A percentile compares a stretch with the other conserved stretches of the same genome.
These are phyloP conservation scores for Gastrophysa polygoni DNA, from an alignment of 2,888 invertebrate genomes.

Conservation along the genomic window DNA sequence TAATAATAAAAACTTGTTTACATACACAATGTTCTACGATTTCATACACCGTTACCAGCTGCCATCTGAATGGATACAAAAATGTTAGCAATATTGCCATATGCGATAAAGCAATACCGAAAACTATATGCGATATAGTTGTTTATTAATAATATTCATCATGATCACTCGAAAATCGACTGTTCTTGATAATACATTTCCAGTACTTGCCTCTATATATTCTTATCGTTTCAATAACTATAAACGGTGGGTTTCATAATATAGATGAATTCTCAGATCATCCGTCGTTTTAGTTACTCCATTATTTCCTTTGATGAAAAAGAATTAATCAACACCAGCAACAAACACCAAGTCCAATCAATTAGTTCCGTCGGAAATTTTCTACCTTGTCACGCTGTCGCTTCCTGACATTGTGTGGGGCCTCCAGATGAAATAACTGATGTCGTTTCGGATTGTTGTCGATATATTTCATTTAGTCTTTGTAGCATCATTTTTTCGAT, in stretches of 20 bases:
- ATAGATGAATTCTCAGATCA: not conserved
- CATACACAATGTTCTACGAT: too few relatives aligned
- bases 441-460: slow-evolving; percentile 50
- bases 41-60: too few relatives aligned
- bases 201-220: not conserved
- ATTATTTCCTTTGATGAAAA: not conserved
- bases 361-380: slow-evolving; percentile 29
- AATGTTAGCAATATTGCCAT: too few relatives aligned
- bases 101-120: too few relatives aligned
- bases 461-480: slow-evolving; percentile 53
- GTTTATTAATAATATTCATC: too few relatives aligned
- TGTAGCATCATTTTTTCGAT: slow-evolving; percentile 51
- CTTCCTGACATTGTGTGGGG: slow-evolving; percentile 39
- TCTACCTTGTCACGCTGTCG: slow-evolving; percentile 22
- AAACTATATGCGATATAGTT: too few relatives aligned
- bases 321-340: slow-evolving; percentile 11
- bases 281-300: not conserved
- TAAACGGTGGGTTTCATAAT: not conserved
- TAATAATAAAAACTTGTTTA: too few relatives aligned
- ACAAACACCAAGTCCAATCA: slow-evolving; percentile 19
- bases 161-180: too few relatives aligned
- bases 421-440: slow-evolving; percentile 39
- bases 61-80: too few relatives aligned
- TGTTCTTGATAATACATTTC: too few relatives aligned
- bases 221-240: not conserved